Percentiles rank a stretch among this genome's conserved stretches.
Evolutionary conservation across 2,797 vertebrate genomes (phyloP).

Genomic region (Myotis myotis): DNA sequence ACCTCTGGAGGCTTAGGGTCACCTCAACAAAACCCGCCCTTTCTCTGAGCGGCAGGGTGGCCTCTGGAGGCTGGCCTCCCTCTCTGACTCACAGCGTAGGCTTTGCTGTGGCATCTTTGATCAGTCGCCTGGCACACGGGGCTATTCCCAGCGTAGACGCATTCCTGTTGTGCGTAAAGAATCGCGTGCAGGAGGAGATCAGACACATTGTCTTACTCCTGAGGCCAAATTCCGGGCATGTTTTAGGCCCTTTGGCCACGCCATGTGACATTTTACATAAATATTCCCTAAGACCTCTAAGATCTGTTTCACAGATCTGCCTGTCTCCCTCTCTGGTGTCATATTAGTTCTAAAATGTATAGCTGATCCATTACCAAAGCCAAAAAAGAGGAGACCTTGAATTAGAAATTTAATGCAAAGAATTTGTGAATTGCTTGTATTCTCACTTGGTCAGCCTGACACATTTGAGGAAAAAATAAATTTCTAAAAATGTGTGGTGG

Average conservation of each 20-base stretch:
- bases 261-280: conserved; percentile 27
- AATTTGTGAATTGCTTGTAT: conserved; percentile 1
- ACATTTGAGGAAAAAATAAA: conserved; percentile 53
- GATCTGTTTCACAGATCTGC: not conserved
- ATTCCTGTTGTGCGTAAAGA: not conserved
- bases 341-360: not conserved
- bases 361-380: not conserved
- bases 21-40: conserved; percentile 19
- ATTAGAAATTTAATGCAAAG: conserved; percentile 40
- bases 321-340: not conserved
- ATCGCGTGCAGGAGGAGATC: not conserved
- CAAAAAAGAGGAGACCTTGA: not conserved
- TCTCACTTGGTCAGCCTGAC: conserved; percentile 56
- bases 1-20: conserved; percentile 14
- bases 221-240: conserved; percentile 20
- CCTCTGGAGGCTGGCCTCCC: not conserved
- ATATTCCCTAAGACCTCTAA: not conserved
- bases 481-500: conserved; percentile 23
- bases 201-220: not conserved
- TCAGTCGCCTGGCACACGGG: not conserved
- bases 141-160: not conserved
- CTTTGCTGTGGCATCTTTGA: conserved; percentile 14
- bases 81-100: not conserved
- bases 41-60: not conserved
- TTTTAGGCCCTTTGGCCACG: conserved; percentile 2